These are phyloP conservation scores for Mythimna loreyi DNA, from an alignment of 2,888 invertebrate genomes.

Conservation along the genomic window DNA sequence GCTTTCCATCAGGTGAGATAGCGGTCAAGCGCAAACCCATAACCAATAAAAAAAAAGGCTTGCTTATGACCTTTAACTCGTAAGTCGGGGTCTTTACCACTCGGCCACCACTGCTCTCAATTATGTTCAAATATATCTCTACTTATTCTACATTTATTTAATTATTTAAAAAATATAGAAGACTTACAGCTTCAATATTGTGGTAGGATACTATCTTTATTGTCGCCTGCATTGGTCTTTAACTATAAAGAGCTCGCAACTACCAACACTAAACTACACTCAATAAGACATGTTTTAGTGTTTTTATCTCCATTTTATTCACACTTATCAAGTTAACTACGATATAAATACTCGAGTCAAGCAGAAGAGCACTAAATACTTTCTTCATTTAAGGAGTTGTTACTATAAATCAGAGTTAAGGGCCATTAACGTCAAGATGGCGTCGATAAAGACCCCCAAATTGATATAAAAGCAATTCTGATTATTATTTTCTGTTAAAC, in stretches of 20 bases:
- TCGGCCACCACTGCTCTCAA: too few relatives aligned
- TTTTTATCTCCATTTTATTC: constrained; percentile 26
- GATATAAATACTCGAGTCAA: constrained; percentile 44
- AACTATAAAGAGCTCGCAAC: neutral
- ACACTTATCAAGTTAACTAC: constrained; percentile 37
- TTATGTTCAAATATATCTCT: too few relatives aligned
- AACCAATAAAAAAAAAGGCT: too few relatives aligned
- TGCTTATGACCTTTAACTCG: too few relatives aligned
- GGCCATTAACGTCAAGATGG: constrained; percentile 57
- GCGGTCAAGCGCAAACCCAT: too few relatives aligned
- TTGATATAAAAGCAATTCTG: constrained; percentile 58
- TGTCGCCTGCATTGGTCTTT: too few relatives aligned
- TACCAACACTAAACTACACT: neutral
- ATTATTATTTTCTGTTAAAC: constrained; percentile 45
- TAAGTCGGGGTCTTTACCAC: too few relatives aligned
- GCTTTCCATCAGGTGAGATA: too few relatives aligned
- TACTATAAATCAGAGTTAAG: constrained; percentile 56
- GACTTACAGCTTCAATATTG: too few relatives aligned
- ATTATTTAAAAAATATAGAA: too few relatives aligned
- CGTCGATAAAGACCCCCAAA: constrained; percentile 41
- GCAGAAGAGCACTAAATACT: constrained; percentile 30
- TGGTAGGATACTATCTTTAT: too few relatives aligned
- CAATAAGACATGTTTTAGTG: constrained; percentile 38
- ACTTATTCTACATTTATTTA: too few relatives aligned
- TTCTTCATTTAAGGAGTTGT: constrained; percentile 49